These are phyloP conservation scores for Gasterosteus aculeatus DNA, from an alignment of 2,113 vertebrate genomes.

Conservation along the genomic window DNA sequence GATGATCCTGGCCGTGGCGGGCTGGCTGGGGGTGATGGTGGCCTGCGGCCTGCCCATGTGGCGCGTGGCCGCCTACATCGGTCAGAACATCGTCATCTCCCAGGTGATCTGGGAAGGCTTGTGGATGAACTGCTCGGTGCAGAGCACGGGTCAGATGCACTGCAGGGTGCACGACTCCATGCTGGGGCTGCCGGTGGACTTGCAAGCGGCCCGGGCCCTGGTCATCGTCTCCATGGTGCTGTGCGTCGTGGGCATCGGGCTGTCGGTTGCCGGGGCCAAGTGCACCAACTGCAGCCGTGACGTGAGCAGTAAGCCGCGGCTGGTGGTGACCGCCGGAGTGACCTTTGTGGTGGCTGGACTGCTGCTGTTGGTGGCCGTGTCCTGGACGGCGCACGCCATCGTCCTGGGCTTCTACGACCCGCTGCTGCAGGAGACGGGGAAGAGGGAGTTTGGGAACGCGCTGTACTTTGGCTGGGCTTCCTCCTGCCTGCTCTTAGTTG, in stretches of 20 bases:
- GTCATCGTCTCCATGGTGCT: slow-evolving; percentile 78
- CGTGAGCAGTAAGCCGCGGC: slow-evolving; percentile 73
- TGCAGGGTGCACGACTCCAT: slow-evolving; percentile 83
- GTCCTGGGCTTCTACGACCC: slow-evolving; percentile 81
- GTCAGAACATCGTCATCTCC: slow-evolving; percentile 85
- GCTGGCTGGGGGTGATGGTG: slow-evolving; percentile 84
- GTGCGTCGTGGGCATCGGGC: slow-evolving; percentile 73
- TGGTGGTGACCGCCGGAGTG: slow-evolving; percentile 72
- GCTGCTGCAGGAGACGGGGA: slow-evolving; percentile 79
- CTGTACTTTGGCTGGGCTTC: slow-evolving; percentile 85
- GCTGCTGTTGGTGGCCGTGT: slow-evolving; percentile 80
- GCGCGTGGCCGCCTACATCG: slow-evolving; percentile 82
- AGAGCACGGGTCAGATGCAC: slow-evolving; percentile 87
- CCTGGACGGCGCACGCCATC: slow-evolving; percentile 83
- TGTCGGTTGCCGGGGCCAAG: slow-evolving; percentile 81
- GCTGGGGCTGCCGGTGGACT: slow-evolving; percentile 78
- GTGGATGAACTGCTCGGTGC: slow-evolving; percentile 87
- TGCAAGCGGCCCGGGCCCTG: slow-evolving; percentile 81
- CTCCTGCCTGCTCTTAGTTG: slow-evolving; percentile 79
- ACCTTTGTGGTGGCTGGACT: slow-evolving; percentile 75
- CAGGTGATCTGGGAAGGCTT: slow-evolving; percentile 86
- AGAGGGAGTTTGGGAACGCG: slow-evolving; percentile 84
- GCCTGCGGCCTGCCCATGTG: slow-evolving; percentile 85
- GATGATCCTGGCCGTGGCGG: slow-evolving; percentile 82
- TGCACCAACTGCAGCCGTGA: slow-evolving; percentile 83